phyloP scores from a whole-genome alignment of 2,888 invertebrate genomes.

The Athalia circularis region DNA sequence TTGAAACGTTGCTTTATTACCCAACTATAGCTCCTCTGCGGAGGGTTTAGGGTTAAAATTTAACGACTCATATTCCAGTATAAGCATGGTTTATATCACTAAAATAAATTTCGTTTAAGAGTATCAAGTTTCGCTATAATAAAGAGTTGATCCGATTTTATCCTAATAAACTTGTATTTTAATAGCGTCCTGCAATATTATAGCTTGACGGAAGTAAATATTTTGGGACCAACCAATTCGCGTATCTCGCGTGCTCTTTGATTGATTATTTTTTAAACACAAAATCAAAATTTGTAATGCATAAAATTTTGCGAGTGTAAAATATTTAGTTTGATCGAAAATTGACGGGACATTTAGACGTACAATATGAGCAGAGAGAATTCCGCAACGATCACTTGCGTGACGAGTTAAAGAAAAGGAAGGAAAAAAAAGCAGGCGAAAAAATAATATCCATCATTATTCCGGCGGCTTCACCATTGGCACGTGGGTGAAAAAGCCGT shows the following conservation, averaged over 20 bases:
- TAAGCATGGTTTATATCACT: constrained; percentile 7
- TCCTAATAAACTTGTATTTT: constrained; percentile 10
- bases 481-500: not conserved
- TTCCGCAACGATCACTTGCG: not conserved
- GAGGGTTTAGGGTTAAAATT: constrained; percentile 32
- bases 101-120: constrained; percentile 2
- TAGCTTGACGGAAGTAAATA: no score
- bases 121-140: constrained; percentile 14
- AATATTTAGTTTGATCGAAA: no score
- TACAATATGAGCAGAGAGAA: not conserved
- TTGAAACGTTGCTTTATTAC: constrained; percentile 23
- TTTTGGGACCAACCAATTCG: no score
- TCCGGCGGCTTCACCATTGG: constrained; percentile 24
- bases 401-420: not conserved
- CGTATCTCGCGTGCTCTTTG: no score
- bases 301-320: no score
- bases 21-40: no score
- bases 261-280: constrained; percentile 10
- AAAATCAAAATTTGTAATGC: no score
- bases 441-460: constrained; percentile 32
- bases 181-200: no score
- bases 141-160: constrained; percentile 27
- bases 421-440: not conserved
- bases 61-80: constrained; percentile 10
- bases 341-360: no score